Evolutionary conservation across 2,797 vertebrate genomes (phyloP).

Genomic region (Sphenopsis melanotis): DNA sequence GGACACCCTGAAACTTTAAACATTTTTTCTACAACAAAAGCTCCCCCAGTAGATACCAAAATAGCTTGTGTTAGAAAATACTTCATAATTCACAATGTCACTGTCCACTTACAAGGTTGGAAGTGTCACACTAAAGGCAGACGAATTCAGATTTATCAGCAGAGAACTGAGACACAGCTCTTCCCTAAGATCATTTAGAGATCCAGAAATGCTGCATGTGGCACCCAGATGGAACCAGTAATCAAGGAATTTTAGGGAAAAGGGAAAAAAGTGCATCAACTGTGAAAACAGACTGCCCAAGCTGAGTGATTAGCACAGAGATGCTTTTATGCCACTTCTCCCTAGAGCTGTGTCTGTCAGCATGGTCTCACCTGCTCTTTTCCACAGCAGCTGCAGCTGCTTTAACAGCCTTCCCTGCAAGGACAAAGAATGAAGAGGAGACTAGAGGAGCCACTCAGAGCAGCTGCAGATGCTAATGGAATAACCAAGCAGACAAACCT

Average conservation of each 20-base stretch:
- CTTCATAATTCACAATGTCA: background rate
- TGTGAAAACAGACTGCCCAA: background rate
- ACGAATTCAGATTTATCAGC: background rate
- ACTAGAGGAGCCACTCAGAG: background rate
- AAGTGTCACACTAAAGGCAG: background rate
- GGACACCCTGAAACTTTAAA: background rate
- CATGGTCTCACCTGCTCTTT: conserved; percentile 33
- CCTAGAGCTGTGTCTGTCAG: background rate
- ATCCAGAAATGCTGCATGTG: background rate
- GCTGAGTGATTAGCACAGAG: background rate
- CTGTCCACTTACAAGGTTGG: background rate
- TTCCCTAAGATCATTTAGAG: background rate
- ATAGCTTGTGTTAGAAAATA: background rate
- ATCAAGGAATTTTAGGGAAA: background rate
- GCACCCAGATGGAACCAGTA: background rate
- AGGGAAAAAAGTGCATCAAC: background rate
- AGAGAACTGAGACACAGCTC: background rate
- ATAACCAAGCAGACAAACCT: background rate
- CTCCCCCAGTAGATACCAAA: background rate
- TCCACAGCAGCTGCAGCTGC: conserved; percentile 46
- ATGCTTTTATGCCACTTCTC: background rate
- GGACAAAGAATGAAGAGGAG: background rate
- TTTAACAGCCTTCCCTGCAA: background rate
- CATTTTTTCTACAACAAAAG: background rate
- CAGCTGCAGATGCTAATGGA: conserved; percentile 15